Evolutionary conservation across 2,888 invertebrate genomes (phyloP), one percentile per base, ranked within the genome.

Genomic region (Vesta saturnalis): DNA sequence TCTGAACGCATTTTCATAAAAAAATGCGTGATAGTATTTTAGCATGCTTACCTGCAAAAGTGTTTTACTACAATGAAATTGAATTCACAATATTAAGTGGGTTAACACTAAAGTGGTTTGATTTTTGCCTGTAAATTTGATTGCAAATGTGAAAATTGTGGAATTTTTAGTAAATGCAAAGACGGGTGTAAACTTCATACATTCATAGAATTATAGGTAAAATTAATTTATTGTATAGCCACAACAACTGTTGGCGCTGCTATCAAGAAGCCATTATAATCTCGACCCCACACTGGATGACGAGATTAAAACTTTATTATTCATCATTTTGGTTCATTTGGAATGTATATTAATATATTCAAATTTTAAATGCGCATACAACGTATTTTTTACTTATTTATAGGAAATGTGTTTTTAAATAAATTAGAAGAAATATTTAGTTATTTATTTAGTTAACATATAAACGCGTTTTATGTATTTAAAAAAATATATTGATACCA

Each of bases 151-250:
- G 23, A 35, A 15, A 60, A 19, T 10, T 30, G 30, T 23, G 23
- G 14, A 52, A 49, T 5, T 15, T 15, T 18, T 16, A n/a, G 14
- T 21, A 35, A 64, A 58, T 39, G 21, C 18, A 56, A 60, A 23
- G 16, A 60, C 66, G 66, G 66, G 66, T 66, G 66, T 60, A 60
- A 60, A 66, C 66, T 66, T 66, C 47, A 49, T 60, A 56, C 46
- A 66, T 60, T 23, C 47, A 18, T 30, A 49, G 47, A 49, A 49
- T 49, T 12, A 49, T 49, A 49, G 52, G 60, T 19, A 57, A n/a
- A 43, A 21, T 15, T 64, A 64, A 19, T 57, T 66, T 43, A 22
- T 49, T 52, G 5, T 21, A 30, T 47, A 16, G 55, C 21, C 56
- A 19, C 60, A 35, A 35, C 19, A 43, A 16, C 35, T 16, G 19